Conservation (phyloP, 2,797 vertebrate species). For the Macropodus opercularis region DNA sequence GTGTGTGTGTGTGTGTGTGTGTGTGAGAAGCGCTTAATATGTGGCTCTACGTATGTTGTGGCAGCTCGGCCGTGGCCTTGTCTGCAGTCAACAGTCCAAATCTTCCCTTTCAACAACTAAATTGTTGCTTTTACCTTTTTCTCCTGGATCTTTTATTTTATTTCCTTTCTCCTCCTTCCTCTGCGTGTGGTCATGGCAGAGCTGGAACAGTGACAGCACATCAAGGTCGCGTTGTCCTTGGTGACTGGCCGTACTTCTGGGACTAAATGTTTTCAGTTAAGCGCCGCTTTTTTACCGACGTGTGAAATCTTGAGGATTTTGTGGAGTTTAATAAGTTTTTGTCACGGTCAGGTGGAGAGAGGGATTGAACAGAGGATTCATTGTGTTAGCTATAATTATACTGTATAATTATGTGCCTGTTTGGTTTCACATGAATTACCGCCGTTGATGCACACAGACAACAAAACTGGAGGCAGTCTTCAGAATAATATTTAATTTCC, state of each 20-base stretch:
- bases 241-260: conserved; percentile 14
- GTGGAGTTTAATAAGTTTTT: conserved; percentile 39
- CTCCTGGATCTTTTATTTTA: conserved; percentile 2
- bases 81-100: conserved; percentile 14
- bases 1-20: conserved; percentile 13
- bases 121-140: conserved; percentile 32
- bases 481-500: conserved; percentile 24
- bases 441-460: conserved; percentile 4
- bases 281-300: conserved; percentile 19
- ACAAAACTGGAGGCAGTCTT: conserved; percentile 17
- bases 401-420: conserved; percentile 47
- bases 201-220: conserved; percentile 11
- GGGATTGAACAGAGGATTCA: conserved; percentile 45
- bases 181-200: background rate
- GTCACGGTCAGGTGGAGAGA: conserved; percentile 51
- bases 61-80: conserved; percentile 38
- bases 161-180: conserved; percentile 7
- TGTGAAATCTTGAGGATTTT: conserved; percentile 33
- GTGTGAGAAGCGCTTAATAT: conserved; percentile 19
- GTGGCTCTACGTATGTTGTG: conserved; percentile 9
- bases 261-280: conserved; percentile 31
- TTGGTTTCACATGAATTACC: conserved; percentile 41
- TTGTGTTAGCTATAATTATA: conserved; percentile 46
- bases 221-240: conserved; percentile 48
- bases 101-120: conserved; percentile 36